Evolutionary conservation across 1,140 invertebrate species (phyloP), one percentile per base, ranked within the genome.

Genomic region (Drosophila prosaltans): DNA sequence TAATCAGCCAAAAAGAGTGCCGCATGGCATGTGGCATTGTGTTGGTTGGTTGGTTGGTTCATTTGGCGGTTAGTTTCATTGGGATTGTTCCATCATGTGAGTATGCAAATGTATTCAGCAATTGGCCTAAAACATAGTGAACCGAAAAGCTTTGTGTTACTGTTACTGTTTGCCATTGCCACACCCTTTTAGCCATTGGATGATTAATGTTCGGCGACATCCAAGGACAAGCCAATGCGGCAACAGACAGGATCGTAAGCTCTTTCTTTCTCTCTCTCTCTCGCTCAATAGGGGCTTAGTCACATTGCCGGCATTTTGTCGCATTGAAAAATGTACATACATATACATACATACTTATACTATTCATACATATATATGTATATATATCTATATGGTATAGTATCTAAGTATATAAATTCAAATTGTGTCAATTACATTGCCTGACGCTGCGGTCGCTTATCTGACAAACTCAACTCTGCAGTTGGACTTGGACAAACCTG

Each of bases 361-460:
- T 51, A 51, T 3, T 10, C 45, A 48, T 9, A 24, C 3, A 48
- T 24, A 26, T 24, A 26, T 51, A 28, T 26, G 36, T 39, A 51
- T 48, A 16, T 61, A 41, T 39, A 57, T 48, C 45, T 65, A 65
- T 60, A 30, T 36, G 32, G 32, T 7, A 36, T 36, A 36, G 32
- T 63, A 71, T 55, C 64, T 70, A 58, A 66, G 71, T 70, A 81
- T 85, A 88, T 88, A 89, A 88, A 88, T 88, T 88, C 80, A 88
- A 88, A 88, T 88, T 88, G 84, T 88, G 84, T 88, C 84, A 89
- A 89, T 88, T 88, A 88, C 82, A 77, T 88, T 67, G 70, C 83
- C 16, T 59, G 57, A 59, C 61, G 84, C 80, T 64, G 80, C 77
- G 73, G 63, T 54, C 48, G 63, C 72, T 65, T 69, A 65, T 70